Conservation (phyloP, 2,888 invertebrate genomes). For the Lasioglossum marginatum region DNA sequence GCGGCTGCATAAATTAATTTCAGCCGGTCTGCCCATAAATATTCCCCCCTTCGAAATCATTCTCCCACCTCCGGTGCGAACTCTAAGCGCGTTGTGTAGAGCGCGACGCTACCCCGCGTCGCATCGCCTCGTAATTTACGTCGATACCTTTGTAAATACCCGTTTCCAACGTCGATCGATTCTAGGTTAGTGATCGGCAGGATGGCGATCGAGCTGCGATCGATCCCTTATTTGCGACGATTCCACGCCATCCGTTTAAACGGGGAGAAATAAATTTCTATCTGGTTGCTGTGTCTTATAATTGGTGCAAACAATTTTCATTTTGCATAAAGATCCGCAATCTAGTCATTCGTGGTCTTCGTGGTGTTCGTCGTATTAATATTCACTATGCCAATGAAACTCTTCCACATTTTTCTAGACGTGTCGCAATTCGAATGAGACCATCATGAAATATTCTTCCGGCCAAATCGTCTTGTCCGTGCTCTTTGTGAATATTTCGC, state of each 20-base stretch:
- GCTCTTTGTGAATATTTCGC: not conserved
- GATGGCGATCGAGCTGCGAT: not conserved
- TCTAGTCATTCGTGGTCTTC: too few species aligned
- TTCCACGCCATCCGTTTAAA: not conserved
- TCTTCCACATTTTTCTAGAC: too few species aligned
- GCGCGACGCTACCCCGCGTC: conserved; percentile 37
- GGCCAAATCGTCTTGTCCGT: not conserved
- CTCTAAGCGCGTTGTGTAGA: conserved; percentile 41
- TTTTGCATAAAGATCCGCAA: too few species aligned
- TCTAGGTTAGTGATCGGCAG: conserved; percentile 1
- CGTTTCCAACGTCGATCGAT: not conserved
- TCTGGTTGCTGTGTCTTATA: too few species aligned
- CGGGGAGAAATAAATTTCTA: too few species aligned
- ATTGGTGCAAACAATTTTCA: too few species aligned
- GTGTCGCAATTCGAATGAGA: not conserved
- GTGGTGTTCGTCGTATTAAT: too few species aligned
- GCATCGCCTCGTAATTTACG: conserved; percentile 70
- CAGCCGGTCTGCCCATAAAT: conserved; percentile 81
- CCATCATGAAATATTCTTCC: not conserved
- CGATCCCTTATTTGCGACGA: not conserved
- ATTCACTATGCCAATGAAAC: too few species aligned
- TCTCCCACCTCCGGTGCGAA: conserved; percentile 61
- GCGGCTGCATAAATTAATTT: conserved; percentile 84
- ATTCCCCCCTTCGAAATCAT: conserved; percentile 79
- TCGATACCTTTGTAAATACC: conserved; percentile 59